Evolutionary conservation across 2,113 vertebrate species (phyloP).

Genomic region (Gavialis gangeticus): DNA sequence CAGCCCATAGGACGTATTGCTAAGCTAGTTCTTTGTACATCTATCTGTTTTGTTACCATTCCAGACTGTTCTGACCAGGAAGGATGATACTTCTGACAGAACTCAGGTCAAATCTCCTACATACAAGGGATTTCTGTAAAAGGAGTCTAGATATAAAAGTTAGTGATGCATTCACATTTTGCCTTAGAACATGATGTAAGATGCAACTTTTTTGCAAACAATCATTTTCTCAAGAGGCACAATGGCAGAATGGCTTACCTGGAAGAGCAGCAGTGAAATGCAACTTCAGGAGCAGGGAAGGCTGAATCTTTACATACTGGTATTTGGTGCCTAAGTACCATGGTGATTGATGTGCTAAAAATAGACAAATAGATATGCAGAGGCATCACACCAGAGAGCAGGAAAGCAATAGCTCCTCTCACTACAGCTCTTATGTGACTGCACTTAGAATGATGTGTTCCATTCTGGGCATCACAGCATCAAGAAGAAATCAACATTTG

Average conservation of each 20-base stretch:
- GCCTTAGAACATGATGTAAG: neutral
- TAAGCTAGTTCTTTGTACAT: neutral
- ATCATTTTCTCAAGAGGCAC: neutral
- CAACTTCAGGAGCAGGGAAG: neutral
- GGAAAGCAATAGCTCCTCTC: neutral
- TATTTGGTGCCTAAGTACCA: neutral
- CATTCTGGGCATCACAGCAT: neutral
- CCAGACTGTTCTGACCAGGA: accelerated
- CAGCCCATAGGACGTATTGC: neutral
- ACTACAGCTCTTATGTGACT: accelerated
- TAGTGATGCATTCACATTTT: accelerated
- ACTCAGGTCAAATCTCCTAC: neutral
- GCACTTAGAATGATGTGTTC: neutral
- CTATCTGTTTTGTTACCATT: neutral
- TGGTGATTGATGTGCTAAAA: accelerated
- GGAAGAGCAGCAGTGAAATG: neutral
- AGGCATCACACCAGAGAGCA: neutral
- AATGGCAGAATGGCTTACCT: neutral
- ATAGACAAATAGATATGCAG: neutral
- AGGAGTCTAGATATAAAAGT: neutral
- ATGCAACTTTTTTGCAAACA: neutral
- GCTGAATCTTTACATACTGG: neutral
- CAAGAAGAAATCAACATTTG: neutral
- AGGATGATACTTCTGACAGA: accelerated
- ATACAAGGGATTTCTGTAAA: neutral